Evolutionary conservation across 2,113 vertebrate genomes (phyloP).

Genomic region (Mustela nigripes): DNA sequence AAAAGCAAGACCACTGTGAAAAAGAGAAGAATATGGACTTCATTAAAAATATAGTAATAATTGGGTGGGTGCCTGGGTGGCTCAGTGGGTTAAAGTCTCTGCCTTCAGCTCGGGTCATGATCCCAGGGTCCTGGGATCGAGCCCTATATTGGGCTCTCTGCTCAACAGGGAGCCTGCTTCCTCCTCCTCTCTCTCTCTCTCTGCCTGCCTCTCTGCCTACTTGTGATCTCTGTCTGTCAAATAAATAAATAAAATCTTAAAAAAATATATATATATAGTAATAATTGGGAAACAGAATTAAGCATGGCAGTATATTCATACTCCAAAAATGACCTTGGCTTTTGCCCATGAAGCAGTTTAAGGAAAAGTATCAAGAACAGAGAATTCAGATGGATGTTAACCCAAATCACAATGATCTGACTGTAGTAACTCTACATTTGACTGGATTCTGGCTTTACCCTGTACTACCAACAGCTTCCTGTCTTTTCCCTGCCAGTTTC

Average conservation of each 20-base stretch:
- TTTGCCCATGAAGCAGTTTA: not conserved
- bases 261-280: not conserved
- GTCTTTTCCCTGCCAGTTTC: not conserved
- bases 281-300: not conserved
- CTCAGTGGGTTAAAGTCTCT: no score
- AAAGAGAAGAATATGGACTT: not conserved
- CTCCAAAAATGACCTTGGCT: not conserved
- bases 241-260: no score
- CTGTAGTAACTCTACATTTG: not conserved
- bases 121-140: no score
- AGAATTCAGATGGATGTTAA: not conserved
- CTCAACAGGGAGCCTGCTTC: no score
- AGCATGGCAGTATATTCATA: not conserved
- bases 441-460: not conserved
- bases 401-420: not conserved
- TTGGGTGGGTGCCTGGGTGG: not conserved
- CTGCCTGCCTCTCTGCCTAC: no score
- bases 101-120: no score
- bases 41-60: slow-evolving; percentile 38
- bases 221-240: no score
- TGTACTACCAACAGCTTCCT: slow-evolving; percentile 16
- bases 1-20: not conserved
- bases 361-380: not conserved
- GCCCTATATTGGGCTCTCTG: no score
- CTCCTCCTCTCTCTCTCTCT: no score